phyloP scores from a whole-genome alignment of 2,888 invertebrate species.

The Drosophila colorata region DNA sequence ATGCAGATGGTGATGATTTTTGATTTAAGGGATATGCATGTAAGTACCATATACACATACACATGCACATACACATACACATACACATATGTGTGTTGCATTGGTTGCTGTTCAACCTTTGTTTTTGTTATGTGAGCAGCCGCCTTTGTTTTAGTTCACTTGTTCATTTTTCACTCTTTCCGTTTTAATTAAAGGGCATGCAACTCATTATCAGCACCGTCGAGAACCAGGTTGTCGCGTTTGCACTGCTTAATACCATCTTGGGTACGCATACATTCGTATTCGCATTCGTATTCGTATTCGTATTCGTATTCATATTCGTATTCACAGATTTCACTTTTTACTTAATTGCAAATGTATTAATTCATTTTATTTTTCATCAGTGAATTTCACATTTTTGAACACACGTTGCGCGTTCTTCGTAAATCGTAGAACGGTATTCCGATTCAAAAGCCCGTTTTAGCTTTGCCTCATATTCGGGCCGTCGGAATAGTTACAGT shows the following conservation, averaged over 20 bases:
- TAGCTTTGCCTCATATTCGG: not conserved
- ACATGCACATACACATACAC: not conserved
- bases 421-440: not conserved
- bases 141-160: conserved; percentile 57
- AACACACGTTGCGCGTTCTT: not conserved
- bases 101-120: conserved; percentile 4
- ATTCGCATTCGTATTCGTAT: not conserved
- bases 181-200: conserved; percentile 5
- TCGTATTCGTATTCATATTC: not conserved
- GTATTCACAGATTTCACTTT: not conserved
- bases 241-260: conserved; percentile 6
- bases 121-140: conserved; percentile 33
- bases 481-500: conserved; percentile 41
- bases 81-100: not conserved
- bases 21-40: not conserved
- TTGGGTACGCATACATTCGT: not conserved
- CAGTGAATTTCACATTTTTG: not conserved
- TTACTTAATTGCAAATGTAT: not conserved
- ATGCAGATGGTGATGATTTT: conserved; percentile 35
- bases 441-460: not conserved
- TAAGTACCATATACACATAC: not conserved
- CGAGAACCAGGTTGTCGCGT: not conserved
- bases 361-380: not conserved
- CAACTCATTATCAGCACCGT: conserved; percentile 2
- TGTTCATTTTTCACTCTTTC: conserved; percentile 49